Percentiles rank a stretch among this genome's conserved stretches.
Conservation (phyloP, 1,140 invertebrate genomes). For the Eurosta solidaginis region DNA sequence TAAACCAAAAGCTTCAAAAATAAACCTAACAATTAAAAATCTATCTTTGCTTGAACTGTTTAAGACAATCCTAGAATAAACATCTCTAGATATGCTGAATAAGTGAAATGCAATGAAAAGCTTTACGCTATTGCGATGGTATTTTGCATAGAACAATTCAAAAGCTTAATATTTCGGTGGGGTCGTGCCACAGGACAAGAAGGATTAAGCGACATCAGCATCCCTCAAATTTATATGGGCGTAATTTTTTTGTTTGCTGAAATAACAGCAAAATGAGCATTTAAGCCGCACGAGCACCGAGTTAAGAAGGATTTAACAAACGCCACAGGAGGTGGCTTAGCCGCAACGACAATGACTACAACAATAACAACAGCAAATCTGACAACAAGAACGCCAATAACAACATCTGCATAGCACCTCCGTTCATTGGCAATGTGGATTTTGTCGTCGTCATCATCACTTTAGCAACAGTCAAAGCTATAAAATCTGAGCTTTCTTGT, state of each 20-base stretch:
- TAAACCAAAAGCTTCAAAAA: no score
- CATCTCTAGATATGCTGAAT: background rate
- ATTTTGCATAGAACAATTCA: background rate
- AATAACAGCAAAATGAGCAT: slow-evolving; percentile 23
- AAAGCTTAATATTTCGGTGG: background rate
- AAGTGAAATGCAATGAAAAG: background rate
- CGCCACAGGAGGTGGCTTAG: slow-evolving; percentile 27
- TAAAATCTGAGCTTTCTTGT: background rate
- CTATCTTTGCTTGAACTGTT: background rate
- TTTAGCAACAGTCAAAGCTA: background rate
- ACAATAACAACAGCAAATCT: slow-evolving; percentile 10
- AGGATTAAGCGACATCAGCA: background rate
- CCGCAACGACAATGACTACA: slow-evolving; percentile 31
- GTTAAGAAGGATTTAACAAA: slow-evolving; percentile 29
- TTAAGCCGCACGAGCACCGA: slow-evolving; percentile 23
- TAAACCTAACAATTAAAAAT: background rate
- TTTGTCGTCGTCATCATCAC: slow-evolving; percentile 14
- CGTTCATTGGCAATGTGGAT: slow-evolving; percentile 1
- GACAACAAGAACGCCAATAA: background rate
- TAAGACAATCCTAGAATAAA: background rate
- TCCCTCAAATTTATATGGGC: slow-evolving; percentile 20
- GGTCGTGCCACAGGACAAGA: background rate
- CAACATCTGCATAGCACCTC: background rate
- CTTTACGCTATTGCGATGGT: background rate
- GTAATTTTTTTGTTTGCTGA: slow-evolving; percentile 21